These are phyloP conservation scores for Acipenser ruthenus DNA, from an alignment of 2,797 vertebrate genomes.

Conservation along the genomic window DNA sequence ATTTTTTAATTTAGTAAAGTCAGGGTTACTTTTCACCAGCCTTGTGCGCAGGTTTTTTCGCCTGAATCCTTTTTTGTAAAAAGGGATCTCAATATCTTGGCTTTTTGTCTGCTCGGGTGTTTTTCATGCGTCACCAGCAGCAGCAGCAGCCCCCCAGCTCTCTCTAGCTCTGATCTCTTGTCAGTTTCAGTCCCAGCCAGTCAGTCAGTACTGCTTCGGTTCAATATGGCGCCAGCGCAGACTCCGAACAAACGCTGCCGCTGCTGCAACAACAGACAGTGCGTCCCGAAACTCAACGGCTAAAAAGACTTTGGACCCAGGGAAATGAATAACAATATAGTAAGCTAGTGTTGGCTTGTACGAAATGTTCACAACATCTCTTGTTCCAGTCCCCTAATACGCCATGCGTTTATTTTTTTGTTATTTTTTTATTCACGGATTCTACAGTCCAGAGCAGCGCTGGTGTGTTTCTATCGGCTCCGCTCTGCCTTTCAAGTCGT, in stretches of 20 bases:
- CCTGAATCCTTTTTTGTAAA: conserved; percentile 29
- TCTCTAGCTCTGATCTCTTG: conserved; percentile 57
- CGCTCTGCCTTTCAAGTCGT: conserved; percentile 4
- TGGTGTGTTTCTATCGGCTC: conserved; percentile 4
- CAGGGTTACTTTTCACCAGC: conserved; percentile 57
- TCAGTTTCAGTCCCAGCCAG: conserved; percentile 61
- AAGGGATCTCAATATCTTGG: conserved; percentile 21
- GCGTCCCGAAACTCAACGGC: conserved; percentile 28
- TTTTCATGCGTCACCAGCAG: conserved; percentile 86
- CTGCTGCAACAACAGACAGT: conserved; percentile 5
- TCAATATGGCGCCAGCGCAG: conserved; percentile 71
- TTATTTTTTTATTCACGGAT: conserved; percentile 10
- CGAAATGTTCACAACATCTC: conserved; percentile 5
- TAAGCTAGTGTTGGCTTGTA: background rate
- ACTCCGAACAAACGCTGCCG: conserved; percentile 47
- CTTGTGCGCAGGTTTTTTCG: conserved; percentile 36
- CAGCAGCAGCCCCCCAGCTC: conserved; percentile 31
- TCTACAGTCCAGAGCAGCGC: conserved; percentile 10
- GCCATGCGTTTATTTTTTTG: conserved; percentile 2
- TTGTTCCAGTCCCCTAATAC: conserved; percentile 1
- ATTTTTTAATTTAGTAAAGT: conserved; percentile 35
- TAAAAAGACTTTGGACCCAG: conserved; percentile 8
- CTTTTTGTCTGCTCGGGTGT: conserved; percentile 64
- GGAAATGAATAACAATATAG: background rate
- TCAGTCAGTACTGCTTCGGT: conserved; percentile 55